Evolutionary conservation across 92 coral and sea anemone species (phyloP), one percentile per base, ranked within the genome.

Genomic region (Blastomussa wellsi): DNA sequence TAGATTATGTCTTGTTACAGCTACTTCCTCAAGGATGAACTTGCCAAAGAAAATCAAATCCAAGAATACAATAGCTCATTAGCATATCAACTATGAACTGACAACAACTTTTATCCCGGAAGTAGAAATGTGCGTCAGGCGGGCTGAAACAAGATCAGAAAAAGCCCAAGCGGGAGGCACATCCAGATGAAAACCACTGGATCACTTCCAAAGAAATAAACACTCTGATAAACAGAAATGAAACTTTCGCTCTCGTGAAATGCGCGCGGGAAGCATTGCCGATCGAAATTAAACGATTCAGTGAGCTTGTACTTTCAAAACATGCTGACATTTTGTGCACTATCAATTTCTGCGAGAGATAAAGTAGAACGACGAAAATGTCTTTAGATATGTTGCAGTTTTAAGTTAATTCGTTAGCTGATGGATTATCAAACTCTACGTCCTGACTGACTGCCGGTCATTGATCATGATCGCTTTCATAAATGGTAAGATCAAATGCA

Each of bases 41-140:
- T 39, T 41, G 77, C 48, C 47, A 41, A 36, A 39, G 38, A 72
- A 0, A 9, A 7, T 12, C 16, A 17, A 75, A 19, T 66, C 15
- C 32, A 48, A 81, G 17, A 48, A 42, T 66, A 33, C 32, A 66
- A 24, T 22, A 22, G 53, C 1, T 80, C 59, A 72, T 70, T 71
- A 49, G 38, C 85, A 82, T 82, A n/a, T 39, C 77, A 44, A 71
- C 80, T 17, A 33, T 57, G 67, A 70, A 49, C 36, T 32, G 64
- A n/a, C 72, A 37, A 68, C 52, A 37, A 12, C 15, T 76, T 76
- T 67, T 19, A 24, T 75, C 74, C 87, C 80, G 87, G 82, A 75
- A 75, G 82, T 75, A 17, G 38, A 62, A 62, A 28, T 39, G 62
- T 36, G 17, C 22, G 20, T 9, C 24, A 48, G 24, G 67, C 48